Conservation (phyloP, 2,888 invertebrate genomes). For the Scelioninae gen. 1 region DNA sequence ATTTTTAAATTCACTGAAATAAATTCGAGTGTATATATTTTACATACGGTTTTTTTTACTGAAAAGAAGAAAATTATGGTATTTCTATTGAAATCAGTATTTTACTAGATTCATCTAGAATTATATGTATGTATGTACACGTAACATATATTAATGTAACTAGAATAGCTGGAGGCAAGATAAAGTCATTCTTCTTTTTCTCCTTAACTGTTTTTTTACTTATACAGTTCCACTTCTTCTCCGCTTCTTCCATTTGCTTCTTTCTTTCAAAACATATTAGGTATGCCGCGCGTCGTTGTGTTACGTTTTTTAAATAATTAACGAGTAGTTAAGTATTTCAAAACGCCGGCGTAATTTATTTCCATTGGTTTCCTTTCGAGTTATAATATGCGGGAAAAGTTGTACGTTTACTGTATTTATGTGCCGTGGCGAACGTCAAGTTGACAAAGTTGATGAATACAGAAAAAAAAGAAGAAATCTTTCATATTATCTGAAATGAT, state of each 20-base stretch:
- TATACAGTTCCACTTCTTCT: neutral
- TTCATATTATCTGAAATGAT: neutral
- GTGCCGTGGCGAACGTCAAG: slow-evolving; percentile 9
- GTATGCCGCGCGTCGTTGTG: slow-evolving; percentile 28
- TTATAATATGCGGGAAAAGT: slow-evolving; percentile 55
- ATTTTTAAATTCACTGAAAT: no score
- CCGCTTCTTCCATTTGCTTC: slow-evolving; percentile 6
- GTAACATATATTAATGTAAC: no score
- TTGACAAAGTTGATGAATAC: slow-evolving; percentile 22
- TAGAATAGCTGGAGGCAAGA: neutral
- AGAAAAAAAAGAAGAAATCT: neutral
- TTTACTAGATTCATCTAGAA: no score
- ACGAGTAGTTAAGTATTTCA: slow-evolving; percentile 49
- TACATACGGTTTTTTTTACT: no score
- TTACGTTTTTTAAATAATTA: slow-evolving; percentile 54
- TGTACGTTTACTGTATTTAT: slow-evolving; percentile 35
- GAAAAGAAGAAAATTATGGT: no score
- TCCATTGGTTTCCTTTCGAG: slow-evolving; percentile 53
- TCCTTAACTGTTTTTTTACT: slow-evolving; percentile 3
- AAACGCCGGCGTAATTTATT: slow-evolving; percentile 50
- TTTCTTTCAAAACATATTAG: slow-evolving; percentile 29
- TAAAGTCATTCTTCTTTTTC: neutral
- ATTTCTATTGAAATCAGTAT: no score
- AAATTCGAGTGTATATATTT: no score
- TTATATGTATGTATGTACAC: no score